Base-by-base conservation (phyloP, 2,888 invertebrate genomes). In the Tenthredo notha region DNA sequence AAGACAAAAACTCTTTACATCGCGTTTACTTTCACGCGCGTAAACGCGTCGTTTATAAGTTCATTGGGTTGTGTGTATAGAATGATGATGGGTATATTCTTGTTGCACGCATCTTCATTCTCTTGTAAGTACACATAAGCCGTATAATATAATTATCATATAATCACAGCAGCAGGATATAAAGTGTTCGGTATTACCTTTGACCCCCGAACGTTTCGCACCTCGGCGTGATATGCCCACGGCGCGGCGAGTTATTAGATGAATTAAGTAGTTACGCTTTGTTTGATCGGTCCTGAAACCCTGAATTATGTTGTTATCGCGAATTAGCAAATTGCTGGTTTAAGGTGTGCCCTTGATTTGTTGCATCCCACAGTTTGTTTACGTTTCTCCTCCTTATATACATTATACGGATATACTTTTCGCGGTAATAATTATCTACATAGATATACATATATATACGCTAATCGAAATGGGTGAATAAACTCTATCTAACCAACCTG, bases 241-340 rank as follows among this genome's bases (percentile, higher is more conserved):
- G 65, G 50, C 87, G 82, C 74, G 65, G 50, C 87, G 82, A 88
- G 85, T 91, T 89, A 90, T 91, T 91, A 89, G 88, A 86, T 85
- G 89, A 90, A 92, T 92, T 90, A 89, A 91, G 90, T 90, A 89
- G 90, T 91, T 90, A 90, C 88, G 88, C 88, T 91, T 91, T 91
- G 91, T 91, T 92, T 92, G 92, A 92, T 91, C 91, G 91, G 89
- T 87, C 86, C 89, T 89, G 87, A 88, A 91, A 90, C 90, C 90
- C 88, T 88, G 89, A 91, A 92, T 92, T 92, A 92, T 91, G 92
- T 92, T 91, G 91, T 92, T 92, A 92, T 88, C 89, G 88, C 86
- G 88, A 89, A 91, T 92, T 91, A 91, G 91, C 89, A 91, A 92
- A 92, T 92, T 90, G 88, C 90, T 87, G 86, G 87, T 88, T 88